Base-by-base conservation (phyloP, 2,888 invertebrate species). In the Leucophora obtusa region DNA sequence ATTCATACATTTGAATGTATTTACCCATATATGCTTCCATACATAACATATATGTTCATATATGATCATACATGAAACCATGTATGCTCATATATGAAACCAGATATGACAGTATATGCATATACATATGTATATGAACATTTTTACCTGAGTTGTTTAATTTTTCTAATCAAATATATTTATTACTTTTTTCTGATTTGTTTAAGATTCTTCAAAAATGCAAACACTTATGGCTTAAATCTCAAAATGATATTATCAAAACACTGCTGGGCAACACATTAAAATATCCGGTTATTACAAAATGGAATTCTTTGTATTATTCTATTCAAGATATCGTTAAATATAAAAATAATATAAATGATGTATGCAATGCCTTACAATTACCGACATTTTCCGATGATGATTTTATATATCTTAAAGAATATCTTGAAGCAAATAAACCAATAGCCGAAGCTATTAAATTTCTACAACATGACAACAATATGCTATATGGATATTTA, bases 271-370 rank as follows among this genome's bases (percentile, higher is more conserved):
- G 43, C n/a, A 47, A 47, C n/a, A 47, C 43, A 14, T 6, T 47
- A 14, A 47, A 47, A n/a, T n/a, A 47, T 47, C 43, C 43, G 5
- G 43, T 47, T n/a, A 47, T 47, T 47, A 47, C 43, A 47, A 47
- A 47, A 47, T 47, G 43, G 43, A 47, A n/a, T 47, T 47, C 43
- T 47, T 47, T 47, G 14, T 47, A 47, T 6, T 47, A 47, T 47
- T 47, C 43, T 7, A 47, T 47, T n/a, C 6, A 7, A 14, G 43
- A 47, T 5, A 47, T 47, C 6, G n/a, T 47, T n/a, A 47, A 47
- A 47, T 47, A 47, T 47, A n/a, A 47, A 47, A 47, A 47, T 47
- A 47, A 47, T 47, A 47, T 47, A n/a, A 47, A 47, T 47, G 43
- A 47, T 47, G n/a, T n/a, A n/a, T 47, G 43, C 14, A n/a, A n/a